Evolutionary conservation across 2,113 vertebrate genomes (phyloP), one percentile per base, ranked within the genome.

Genomic region (Proteles cristata): DNA sequence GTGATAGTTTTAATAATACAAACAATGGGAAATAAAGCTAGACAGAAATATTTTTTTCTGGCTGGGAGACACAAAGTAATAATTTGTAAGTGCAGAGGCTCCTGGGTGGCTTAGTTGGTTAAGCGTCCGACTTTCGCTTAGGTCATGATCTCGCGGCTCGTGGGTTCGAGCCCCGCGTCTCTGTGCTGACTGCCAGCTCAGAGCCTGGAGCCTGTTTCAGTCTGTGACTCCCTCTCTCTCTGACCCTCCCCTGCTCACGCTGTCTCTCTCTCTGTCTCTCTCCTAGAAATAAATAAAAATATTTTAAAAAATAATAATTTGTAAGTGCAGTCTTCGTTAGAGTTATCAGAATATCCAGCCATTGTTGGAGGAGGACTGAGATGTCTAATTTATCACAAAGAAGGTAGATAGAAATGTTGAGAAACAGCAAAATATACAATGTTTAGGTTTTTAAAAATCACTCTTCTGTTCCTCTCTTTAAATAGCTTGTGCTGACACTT

Each of bases 311-410:
- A 3, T 23, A 85, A 3, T 68, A 50, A 21, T 73, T 87, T 87
- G 7, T 77, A 48, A 73, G 10, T 74, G 31, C 11, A 65, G 26
- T 73, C 25, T 90, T 83, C 19, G 43, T 89, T n/a, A 58, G 5
- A 61, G 48, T 53, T 61, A 74, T 45, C 28, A 80, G 53, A 55
- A 73, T 28, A 65, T 50, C 33, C 3, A 90, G 69, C 1, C 19
- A 50, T 55, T 63, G 4, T 77, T 74, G 61, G 9, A 53, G 19
- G 16, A 55, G 39, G 3, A 28, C 43, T 17, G 33, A 83, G 17
- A 63, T 65, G 33, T 91, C 91, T 81, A 53, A 82, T 87, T 77
- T 84, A 80, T 88, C 19, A 87, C 11, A 35, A 92, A 88, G 63
- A 92, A 84, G 31, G 23, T 71, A 71, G 76, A 50, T 88, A 48